Evolutionary conservation across 2,113 vertebrate species (phyloP).

Genomic region (Tachuris rubrigastra): DNA sequence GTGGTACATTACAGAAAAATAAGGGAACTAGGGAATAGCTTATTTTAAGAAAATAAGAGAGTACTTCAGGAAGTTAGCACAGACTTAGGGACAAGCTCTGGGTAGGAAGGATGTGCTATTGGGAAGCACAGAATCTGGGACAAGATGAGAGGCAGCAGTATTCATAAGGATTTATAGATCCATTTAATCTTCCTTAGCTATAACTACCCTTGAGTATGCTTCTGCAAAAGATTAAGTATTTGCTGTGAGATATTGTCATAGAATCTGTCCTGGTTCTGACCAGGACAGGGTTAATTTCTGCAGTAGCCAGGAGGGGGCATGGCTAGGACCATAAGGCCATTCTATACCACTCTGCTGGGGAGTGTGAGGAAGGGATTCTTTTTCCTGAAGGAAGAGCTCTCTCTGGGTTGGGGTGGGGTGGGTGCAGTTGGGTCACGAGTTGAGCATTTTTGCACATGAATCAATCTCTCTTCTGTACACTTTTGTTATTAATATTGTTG

Average conservation of each 20-base stretch:
- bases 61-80: neutral
- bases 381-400: neutral
- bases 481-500: neutral
- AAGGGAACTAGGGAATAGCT: neutral
- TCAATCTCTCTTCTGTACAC: neutral
- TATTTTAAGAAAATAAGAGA: neutral
- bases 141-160: neutral
- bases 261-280: neutral
- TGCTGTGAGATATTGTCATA: neutral
- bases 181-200: neutral
- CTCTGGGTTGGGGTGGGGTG: neutral
- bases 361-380: rapidly evolving
- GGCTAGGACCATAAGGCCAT: neutral
- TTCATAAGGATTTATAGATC: neutral
- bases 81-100: neutral
- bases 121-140: neutral
- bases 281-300: neutral
- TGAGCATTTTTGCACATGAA: neutral
- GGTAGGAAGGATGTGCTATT: neutral
- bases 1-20: neutral
- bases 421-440: rapidly evolving
- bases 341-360: neutral
- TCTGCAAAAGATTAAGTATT: neutral
- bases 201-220: neutral
- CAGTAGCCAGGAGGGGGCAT: neutral